Base-by-base conservation (phyloP, 1,140 invertebrate species). In the Choristoneura fumiferana region DNA sequence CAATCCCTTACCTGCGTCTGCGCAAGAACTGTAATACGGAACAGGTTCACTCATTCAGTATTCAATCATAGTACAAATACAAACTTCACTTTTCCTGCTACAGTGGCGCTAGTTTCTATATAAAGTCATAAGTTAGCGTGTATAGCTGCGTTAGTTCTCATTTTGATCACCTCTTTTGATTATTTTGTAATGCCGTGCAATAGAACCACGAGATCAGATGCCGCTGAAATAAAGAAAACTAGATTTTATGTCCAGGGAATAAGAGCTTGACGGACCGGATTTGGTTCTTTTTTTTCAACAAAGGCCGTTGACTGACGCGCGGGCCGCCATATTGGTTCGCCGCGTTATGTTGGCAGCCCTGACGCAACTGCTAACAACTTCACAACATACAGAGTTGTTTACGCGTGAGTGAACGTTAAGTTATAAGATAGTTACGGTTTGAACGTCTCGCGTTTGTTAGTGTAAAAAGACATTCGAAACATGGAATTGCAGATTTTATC, bases 371-470 rank as follows among this genome's bases (percentile, higher is more conserved):
- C 62, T 36, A 64, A 72, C 59, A 84, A 84, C 78, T 87, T 87
- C 84, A 70, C 40, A 17, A 35, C 54, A 43, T 62, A 73, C 10
- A 58, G 74, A 73, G 71, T 77, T 78, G 78, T 75, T 78, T 78
- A 77, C 68, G n/a, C n/a, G n/a, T n/a, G n/a, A n/a, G n/a, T n/a
- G 70, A 77, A 81, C 81, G 78, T 84, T 85, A 80, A 54, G 40
- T 70, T 78, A 49, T 49, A n/a, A n/a, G n/a, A n/a, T n/a, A 76
- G 66, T 72, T 70, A 73, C 75, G 75, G 77, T 80, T 81, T 80
- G 76, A 81, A 75, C 73, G 60, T 65, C 74, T 72, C 54, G 22
- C 22, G 38, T 71, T 58, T 67, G 66, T 67, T 45, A 54, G 36
- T 61, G 52, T 62, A n/a, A n/a, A n/a, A n/a, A n/a, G n/a, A 61